phyloP scores from a whole-genome alignment of 2,113 vertebrate genomes.

The Miniopterus natalensis region DNA sequence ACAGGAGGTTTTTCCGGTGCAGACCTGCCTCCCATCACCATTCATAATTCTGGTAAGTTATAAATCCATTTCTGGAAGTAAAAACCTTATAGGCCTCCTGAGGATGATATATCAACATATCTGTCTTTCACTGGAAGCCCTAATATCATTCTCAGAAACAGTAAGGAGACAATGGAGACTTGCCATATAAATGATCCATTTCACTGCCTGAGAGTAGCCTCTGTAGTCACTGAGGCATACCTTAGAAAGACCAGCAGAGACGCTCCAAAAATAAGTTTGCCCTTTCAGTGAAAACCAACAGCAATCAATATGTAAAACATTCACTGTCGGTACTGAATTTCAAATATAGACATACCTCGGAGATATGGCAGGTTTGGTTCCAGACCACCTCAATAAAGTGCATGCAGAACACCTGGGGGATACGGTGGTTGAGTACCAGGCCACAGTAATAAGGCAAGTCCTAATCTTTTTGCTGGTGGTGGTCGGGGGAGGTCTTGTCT shows the following conservation, averaged over 20 bases:
- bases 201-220: neutral
- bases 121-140: neutral
- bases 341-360: neutral
- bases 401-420: neutral
- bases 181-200: neutral
- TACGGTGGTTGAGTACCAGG: neutral
- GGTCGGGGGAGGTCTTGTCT: neutral
- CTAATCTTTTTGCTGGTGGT: neutral
- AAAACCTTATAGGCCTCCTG: neutral
- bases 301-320: neutral
- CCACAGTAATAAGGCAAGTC: too few relatives aligned
- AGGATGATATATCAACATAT: neutral
- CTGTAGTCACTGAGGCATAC: neutral
- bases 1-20: neutral
- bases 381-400: neutral
- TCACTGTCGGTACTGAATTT: neutral
- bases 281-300: neutral
- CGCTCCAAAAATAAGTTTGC: conserved; percentile 9
- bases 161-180: neutral
- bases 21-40: neutral
- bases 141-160: neutral
- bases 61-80: conserved; percentile 4
- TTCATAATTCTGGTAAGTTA: neutral
- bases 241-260: neutral
- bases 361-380: neutral